Evolutionary conservation across 2,797 vertebrate genomes (phyloP), one percentile per base, ranked within the genome.

Genomic region (Pogoniulus pusillus): DNA sequence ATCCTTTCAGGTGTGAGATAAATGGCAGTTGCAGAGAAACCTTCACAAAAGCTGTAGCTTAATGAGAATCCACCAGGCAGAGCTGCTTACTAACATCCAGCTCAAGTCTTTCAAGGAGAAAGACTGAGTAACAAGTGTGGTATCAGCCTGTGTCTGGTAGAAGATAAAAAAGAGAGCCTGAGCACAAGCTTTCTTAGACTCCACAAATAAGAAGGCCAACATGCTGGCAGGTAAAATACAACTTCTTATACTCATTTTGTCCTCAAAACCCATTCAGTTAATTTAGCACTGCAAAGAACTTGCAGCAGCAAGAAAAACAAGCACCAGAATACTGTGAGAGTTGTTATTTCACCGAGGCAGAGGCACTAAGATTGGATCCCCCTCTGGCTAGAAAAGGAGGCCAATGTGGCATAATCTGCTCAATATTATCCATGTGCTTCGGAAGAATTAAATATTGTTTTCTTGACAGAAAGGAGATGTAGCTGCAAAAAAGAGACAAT

Each of bases 41-140:
- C 69, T 57, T 64, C 84, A 87, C 94, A 93, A 95, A 94, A 91
- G 90, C 94, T 93, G 82, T 73, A 85, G 82, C 79, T 80, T 95
- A 95, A 91, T 91, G 91, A 94, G 94, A 80, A 82, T 81, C 93
- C 94, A 88, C 81, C 91, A 87, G 84, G 78, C 88, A 93, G 93
- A 93, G 91, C 91, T 91, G 93, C 90, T 96, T 91, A 89, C 85
- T 37, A 64, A 75, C 75, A 86, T 2, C 41, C 62, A 87, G 84
- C 82, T 73, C 78, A 73, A 90, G 87, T 64, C 45, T 57, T 73
- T 54, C 59, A 26, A 58, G 90, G 78, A 66, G 83, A 45, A 78
- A 83, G 72, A 5, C 81, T 12, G 45, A 14, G 72, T 7, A 79
- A 59, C 82, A 91, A 6, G 69, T 30, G 3, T 8, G 81, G 15